Conservation (phyloP, 2,797 vertebrate genomes). For the Strix occidentalis region DNA sequence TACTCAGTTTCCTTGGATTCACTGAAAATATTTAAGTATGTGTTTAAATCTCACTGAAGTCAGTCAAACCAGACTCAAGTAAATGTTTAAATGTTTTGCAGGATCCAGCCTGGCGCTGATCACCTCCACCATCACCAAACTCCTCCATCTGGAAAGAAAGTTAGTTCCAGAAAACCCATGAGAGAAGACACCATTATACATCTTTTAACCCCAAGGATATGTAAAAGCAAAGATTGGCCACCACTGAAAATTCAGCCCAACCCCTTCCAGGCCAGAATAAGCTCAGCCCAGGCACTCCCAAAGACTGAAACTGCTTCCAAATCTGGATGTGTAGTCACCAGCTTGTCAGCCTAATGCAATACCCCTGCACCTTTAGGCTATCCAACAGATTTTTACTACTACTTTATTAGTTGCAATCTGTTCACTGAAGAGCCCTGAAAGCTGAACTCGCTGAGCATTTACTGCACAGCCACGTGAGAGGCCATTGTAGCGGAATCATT, state of each 20-base stretch:
- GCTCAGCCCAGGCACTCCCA: constrained; percentile 18
- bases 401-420: constrained; percentile 36
- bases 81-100: constrained; percentile 36
- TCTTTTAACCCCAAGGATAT: not conserved
- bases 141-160: constrained; percentile 43
- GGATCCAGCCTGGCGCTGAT: not conserved
- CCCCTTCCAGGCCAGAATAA: constrained; percentile 4
- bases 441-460: constrained; percentile 13
- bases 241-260: not conserved
- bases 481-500: not conserved
- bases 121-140: constrained; percentile 42
- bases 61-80: not conserved
- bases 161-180: not conserved
- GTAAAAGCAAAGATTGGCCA: constrained; percentile 23
- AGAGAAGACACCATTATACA: not conserved
- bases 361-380: constrained; percentile 2
- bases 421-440: not conserved
- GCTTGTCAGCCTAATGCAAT: constrained; percentile 22
- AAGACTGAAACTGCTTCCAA: constrained; percentile 23
- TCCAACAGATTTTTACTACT: not conserved
- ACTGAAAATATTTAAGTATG: not conserved
- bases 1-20: not conserved
- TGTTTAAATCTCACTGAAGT: constrained; percentile 7
- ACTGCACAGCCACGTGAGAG: constrained; percentile 11
- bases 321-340: not conserved